Base-by-base conservation (phyloP, 2,797 vertebrate genomes). In the Gymnocypris eckloni region DNA sequence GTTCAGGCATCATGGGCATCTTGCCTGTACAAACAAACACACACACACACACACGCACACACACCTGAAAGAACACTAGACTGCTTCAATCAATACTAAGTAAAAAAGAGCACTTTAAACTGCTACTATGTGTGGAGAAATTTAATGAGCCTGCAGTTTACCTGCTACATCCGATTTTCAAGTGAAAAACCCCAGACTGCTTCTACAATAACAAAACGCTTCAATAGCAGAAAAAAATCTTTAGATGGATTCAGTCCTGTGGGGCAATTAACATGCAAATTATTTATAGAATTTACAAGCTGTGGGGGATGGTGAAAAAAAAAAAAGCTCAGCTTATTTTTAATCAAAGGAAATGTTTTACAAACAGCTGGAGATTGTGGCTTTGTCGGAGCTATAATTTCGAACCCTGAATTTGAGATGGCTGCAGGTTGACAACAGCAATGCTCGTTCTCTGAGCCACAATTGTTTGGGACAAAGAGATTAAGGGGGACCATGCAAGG, bases 251-350 rank as follows among this genome's bases (percentile, higher is more conserved):
- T 81, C 56, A 52, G n/a, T 81, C 70, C 70, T 50, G 56, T 67
- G 56, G 70, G 84, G 70, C 79, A 81, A 86, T 86, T 77, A 73
- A 76, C 71, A 84, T 84, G 48, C 50, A 73, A 81, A 80, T 86
- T 85, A 69, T 82, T 84, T 81, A 75, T 54, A 86, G 79, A 81
- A 86, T 81, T 66, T 86, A 86, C 79, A 86, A 86, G 69, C 78
- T 25, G 20, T 64, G 45, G 52, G 50, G 16, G 59, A 81, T 1
- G 0, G 43, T 61, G 11, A 22, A 12, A 1, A 41, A 43, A 66
- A 76, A 66, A 52, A 25, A 33, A 33, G 2, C 33, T 67, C 43
- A 25, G 78, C 45, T 43, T 66, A 82, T 75, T 86, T 64, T 81
- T 86, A 81, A 75, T 75, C 84, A 86, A 86, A 81, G 70, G 69